Percentiles rank a stretch among this genome's conserved stretches.
These are phyloP conservation scores for Tenthredo scrophulariae DNA, from an alignment of 2,888 invertebrate species.

Conservation along the genomic window DNA sequence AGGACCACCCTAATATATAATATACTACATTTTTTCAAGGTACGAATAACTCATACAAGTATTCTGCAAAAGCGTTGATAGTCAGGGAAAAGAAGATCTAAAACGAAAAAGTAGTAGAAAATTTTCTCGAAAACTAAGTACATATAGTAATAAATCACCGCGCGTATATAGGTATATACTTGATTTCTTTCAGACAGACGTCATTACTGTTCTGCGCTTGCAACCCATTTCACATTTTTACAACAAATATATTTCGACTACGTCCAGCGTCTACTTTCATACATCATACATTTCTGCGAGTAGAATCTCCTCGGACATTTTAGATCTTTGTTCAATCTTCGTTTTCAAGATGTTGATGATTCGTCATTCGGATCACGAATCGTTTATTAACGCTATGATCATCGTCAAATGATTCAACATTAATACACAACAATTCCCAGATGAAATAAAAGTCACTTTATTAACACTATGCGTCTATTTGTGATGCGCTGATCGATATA, in stretches of 20 bases:
- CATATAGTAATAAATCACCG: not conserved
- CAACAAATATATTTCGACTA: slow-evolving; percentile 24
- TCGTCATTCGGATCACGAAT: slow-evolving; percentile 57
- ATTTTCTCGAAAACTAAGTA: not conserved
- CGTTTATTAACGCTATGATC: not conserved
- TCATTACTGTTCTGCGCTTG: slow-evolving; percentile 18
- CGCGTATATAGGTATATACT: not conserved
- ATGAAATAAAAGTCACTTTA: not conserved
- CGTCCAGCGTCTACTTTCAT: not conserved
- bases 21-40: not conserved
- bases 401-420: not conserved
- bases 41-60: not conserved
- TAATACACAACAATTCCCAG: not conserved
- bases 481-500: not conserved
- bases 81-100: not conserved
- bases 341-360: not conserved
- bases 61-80: not conserved
- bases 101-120: not conserved
- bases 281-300: slow-evolving; percentile 10
- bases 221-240: slow-evolving; percentile 26
- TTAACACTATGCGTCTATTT: not conserved
- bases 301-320: slow-evolving; percentile 1
- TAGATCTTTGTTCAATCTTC: not conserved
- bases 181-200: slow-evolving; percentile 32
- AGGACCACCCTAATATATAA: too few relatives aligned